These are phyloP conservation scores for Paraescarpia echinospica DNA, from an alignment of 1,140 invertebrate genomes.

Conservation along the genomic window DNA sequence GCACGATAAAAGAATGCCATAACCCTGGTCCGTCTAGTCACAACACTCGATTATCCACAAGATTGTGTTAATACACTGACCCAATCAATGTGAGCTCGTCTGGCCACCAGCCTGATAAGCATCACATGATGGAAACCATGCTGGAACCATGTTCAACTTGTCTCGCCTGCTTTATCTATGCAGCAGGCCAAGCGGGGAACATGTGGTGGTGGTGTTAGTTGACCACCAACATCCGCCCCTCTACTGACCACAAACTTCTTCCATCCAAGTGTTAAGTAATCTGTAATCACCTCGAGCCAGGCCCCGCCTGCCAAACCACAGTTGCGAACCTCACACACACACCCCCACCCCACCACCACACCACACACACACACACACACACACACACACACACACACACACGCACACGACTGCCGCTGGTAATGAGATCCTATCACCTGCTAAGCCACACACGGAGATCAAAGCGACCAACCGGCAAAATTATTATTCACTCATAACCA, in stretches of 20 bases:
- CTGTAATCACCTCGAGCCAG: not conserved
- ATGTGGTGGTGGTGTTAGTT: not conserved
- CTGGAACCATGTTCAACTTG: not conserved
- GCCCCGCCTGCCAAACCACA: not conserved
- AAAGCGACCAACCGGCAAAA: not conserved
- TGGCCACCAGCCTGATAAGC: not conserved
- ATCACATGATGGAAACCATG: not conserved
- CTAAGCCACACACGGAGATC: not conserved
- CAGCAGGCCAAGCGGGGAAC: not conserved
- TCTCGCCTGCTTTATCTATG: not conserved
- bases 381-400: constrained; percentile 4
- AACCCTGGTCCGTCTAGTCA: not conserved
- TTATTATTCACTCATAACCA: not conserved
- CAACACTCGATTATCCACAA: not conserved
- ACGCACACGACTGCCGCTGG: not conserved
- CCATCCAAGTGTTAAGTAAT: not conserved
- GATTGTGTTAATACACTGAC: not conserved
- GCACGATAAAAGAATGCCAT: not conserved
- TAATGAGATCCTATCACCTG: not conserved
- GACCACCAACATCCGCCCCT: not conserved
- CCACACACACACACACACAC: not conserved
- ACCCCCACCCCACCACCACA: no score
- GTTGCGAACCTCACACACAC: not conserved
- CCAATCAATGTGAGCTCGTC: not conserved
- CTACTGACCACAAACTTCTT: not conserved